Evolutionary conservation across 2,888 invertebrate species (phyloP).

Genomic region (Habroteleia sp.): DNA sequence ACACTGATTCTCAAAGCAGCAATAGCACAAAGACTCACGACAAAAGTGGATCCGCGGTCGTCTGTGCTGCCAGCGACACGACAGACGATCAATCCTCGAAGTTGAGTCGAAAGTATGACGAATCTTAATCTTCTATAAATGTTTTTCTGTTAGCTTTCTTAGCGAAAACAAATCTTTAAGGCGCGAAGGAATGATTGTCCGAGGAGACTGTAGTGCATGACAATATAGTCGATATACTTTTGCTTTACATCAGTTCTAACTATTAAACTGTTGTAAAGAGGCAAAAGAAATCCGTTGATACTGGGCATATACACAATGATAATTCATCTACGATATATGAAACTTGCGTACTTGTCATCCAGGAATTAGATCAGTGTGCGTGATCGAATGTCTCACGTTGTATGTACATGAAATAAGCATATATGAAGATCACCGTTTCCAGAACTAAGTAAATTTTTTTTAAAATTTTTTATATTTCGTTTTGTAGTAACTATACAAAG

Average conservation of each 20-base stretch:
- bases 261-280: conserved; percentile 34
- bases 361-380: conserved; percentile 36
- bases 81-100: conserved; percentile 50
- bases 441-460: conserved; percentile 47
- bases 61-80: conserved; percentile 33
- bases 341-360: conserved; percentile 33
- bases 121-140: conserved; percentile 42
- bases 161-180: conserved; percentile 1
- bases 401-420: conserved; percentile 30
- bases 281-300: conserved; percentile 24
- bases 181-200: conserved; percentile 67
- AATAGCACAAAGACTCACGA: conserved; percentile 54
- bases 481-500: conserved; percentile 57
- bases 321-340: conserved; percentile 11
- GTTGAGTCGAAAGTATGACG: conserved; percentile 43
- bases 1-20: conserved; percentile 72
- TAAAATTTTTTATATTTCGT: conserved; percentile 60
- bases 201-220: conserved; percentile 77
- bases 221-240: conserved; percentile 75
- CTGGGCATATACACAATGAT: conserved; percentile 14
- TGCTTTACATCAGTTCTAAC: conserved; percentile 46
- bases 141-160: conserved; percentile 20
- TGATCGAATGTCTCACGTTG: conserved; percentile 26
- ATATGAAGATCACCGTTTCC: conserved; percentile 36
- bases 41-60: conserved; percentile 27